phyloP scores from a whole-genome alignment of 2,888 invertebrate species.

The Acronicta leporina region DNA sequence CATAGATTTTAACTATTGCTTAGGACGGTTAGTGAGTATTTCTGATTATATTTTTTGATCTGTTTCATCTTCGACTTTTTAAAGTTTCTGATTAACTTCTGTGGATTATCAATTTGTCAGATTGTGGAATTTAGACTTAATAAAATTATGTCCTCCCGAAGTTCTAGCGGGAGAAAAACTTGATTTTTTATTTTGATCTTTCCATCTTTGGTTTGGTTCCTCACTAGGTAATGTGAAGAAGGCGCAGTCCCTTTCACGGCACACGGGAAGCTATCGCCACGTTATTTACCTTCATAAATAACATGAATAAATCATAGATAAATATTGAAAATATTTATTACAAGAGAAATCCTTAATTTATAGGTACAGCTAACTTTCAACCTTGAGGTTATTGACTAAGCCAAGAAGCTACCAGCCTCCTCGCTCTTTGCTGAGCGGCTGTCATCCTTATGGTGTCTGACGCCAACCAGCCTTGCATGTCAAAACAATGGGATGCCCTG shows the following conservation, averaged over 20 bases:
- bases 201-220: too few relatives aligned
- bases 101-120: slow-evolving; percentile 83
- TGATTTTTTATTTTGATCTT: slow-evolving; percentile 63
- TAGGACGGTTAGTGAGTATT: slow-evolving; percentile 81
- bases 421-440: slow-evolving; percentile 70
- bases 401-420: slow-evolving; percentile 78
- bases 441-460: slow-evolving; percentile 82
- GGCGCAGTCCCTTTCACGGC: too few relatives aligned
- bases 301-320: neutral
- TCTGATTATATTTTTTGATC: slow-evolving; percentile 83
- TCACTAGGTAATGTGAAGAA: too few relatives aligned
- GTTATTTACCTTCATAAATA: too few relatives aligned
- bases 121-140: slow-evolving; percentile 87
- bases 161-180: slow-evolving; percentile 70
- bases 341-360: neutral
- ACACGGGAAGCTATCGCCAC: too few relatives aligned
- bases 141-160: slow-evolving; percentile 80
- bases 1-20: slow-evolving; percentile 73
- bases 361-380: neutral
- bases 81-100: slow-evolving; percentile 81
- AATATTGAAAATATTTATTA: neutral
- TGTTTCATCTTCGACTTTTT: slow-evolving; percentile 80
- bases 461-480: slow-evolving; percentile 75
- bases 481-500: slow-evolving; percentile 85
- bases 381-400: slow-evolving; percentile 16